Base-by-base conservation (phyloP, 2,888 invertebrate species). In the Lagria hirta region DNA sequence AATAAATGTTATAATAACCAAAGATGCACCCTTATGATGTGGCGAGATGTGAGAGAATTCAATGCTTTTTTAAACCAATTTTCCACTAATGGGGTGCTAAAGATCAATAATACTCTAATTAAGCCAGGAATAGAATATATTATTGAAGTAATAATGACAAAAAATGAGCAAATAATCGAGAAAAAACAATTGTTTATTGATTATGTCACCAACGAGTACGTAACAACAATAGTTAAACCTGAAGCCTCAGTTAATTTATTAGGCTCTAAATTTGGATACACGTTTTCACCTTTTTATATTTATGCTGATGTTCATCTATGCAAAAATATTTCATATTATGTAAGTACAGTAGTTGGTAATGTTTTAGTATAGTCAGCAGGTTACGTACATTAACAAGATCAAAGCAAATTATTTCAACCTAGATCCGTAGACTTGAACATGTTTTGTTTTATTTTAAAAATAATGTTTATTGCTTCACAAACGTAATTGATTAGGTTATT, bases 61-160 rank as follows among this genome's bases (percentile, higher is more conserved):
- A 23, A 38, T 3, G 3, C 20, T n/a, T 47, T 35, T 23, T 20
- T 50, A 2, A 34, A 43, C 13, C 26, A 38, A 16, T 26, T 35
- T 13, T 35, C 20, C 3, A 3, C n/a, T 13, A 7, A 28, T 1
- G 32, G 16, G 17, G 12, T 28, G 4, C 24, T 26, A 7, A 10
- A 41, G 14, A 33, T 41, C 23, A 41, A 33, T 24, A 44, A 44
- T 21, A 22, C 37, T 4, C 37, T 44, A 38, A 38, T 41, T 18
- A 10, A 20, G 3, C 47, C 49, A 3, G 49, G 47, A 6, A 33
- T 50, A 14, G 26, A 47, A 14, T 50, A 50, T 24, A 38, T 36
- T 10, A 8, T 50, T 4, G 43, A 46, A 10, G 43, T 50, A 11
- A 28, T 22, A 1, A 13, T 50, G n/a, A 20, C 26, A 2, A 38